Evolutionary conservation across 2,113 vertebrate species (phyloP), one percentile per base, ranked within the genome.

Genomic region (Sylvilagus bachmani): DNA sequence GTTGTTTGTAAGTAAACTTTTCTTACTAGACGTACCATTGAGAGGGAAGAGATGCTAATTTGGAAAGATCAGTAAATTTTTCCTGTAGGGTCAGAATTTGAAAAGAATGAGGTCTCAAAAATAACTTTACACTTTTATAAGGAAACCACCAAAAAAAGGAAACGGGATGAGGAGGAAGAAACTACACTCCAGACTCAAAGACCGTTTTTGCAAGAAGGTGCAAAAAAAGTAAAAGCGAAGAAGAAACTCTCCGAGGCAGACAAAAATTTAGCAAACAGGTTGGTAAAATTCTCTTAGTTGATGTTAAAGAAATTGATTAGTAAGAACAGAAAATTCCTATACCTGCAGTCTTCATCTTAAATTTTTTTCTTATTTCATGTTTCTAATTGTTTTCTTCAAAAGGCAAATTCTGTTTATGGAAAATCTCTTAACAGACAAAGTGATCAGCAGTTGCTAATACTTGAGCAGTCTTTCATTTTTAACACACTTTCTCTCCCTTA

Each of bases 261-360:
- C 6, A 94, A 96, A 88, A 98, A 74, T 1, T 19, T 99, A 83
- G 98, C 98, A 29, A 83, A 95, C 96, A 99, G 99, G 99, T 99
- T 88, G 90, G 97, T 97, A 21, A 38, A 1, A 49, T 67, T 73
- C 24, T 75, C 19, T 91, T 49, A 25, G 14, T 27, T 87, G 29
- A n/a, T 64, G 44, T 22, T 69, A 14, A 58, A 70, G 58, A 73
- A 49, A n/a, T 27, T 14, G 58, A 16, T 49, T 86, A 33, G 19
- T 86, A 70, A 73, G 49, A 87, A 86, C 74, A 49, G 55, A 55
- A 80, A 51, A 70, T 87, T 64, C 11, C 44, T 71, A 3, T 6
- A 22, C n/a, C n/a, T 62, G 31, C 24, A 58, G 10, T 69, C n/a
- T 27, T 80, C 24, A 6, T 55, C 29, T 62, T 81, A 17, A 3